Percentiles rank a stretch among this genome's conserved stretches.
These are phyloP conservation scores for Bacillus rossius DNA, from an alignment of 1,140 invertebrate genomes.

Conservation along the genomic window DNA sequence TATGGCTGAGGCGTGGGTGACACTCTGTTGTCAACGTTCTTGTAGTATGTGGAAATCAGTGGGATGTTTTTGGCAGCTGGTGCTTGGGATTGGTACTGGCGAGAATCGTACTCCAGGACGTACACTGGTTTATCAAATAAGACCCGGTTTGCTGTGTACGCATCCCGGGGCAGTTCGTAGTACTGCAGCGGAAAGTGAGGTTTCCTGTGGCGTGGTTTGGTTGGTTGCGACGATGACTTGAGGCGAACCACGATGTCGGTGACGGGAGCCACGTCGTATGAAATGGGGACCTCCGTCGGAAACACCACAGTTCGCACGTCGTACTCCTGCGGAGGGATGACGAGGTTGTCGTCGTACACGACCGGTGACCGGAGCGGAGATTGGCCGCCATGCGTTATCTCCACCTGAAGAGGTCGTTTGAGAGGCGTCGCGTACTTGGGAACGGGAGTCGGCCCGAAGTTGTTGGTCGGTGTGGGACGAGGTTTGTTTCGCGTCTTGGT, in stretches of 20 bases:
- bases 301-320: background rate
- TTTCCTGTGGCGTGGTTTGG: no score
- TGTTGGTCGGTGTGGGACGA: conserved; percentile 4
- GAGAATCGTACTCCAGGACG: background rate
- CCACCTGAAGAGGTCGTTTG: no score
- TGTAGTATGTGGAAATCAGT: no score
- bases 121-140: background rate
- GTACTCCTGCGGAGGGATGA: conserved; percentile 27
- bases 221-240: background rate
- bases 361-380: conserved; percentile 17
- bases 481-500: background rate
- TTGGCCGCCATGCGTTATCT: background rate
- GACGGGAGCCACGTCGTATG: conserved; percentile 25
- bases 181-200: background rate
- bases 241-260: conserved; percentile 8
- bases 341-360: conserved; percentile 23
- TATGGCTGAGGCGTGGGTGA: background rate
- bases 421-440: no score
- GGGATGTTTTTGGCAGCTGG: background rate
- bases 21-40: no score
- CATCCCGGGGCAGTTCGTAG: background rate
- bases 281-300: conserved; percentile 21
- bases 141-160: background rate
- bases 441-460: conserved; percentile 10
- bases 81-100: background rate